Base-by-base conservation (phyloP, 2,113 vertebrate species). In the Bubo scandiacus region DNA sequence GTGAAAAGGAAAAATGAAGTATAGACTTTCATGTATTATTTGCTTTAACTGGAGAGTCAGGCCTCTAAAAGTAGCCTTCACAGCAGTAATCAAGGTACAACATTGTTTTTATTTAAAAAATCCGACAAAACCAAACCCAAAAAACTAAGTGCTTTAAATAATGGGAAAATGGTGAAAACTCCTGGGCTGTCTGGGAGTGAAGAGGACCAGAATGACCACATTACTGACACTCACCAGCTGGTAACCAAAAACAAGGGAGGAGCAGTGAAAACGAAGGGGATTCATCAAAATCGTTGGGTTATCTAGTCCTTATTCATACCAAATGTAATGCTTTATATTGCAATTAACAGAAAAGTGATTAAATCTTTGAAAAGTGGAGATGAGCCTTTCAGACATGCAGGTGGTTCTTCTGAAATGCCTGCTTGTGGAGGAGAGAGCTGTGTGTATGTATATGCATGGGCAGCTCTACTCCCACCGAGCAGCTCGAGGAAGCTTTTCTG, bases 401-500 rank as follows among this genome's bases (percentile, higher is more conserved):
- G 86, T 80, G 88, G 75, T 58, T 90, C 57, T 86, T 83, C 65
- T 52, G 90, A 30, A 92, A 66, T 9, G 34, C 81, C 51, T 62
- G 84, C 36, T 70, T 66, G 65, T 74, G 92, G 49, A 72, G 65
- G 58, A 84, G 86, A 90, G 81, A 45, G 65, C 73, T 25, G 55
- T 5, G 5, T n/a, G 36, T 66, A 20, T 79, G 66, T 63, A 0
- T 54, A 1, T 51, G 71, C 85, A 86, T 30, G 94, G 90, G 26
- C 88, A 87, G 77, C 92, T 82, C 65, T 49, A 5, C 83, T 92
- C 68, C 88, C 72, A 30, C 61, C 62, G 7, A 72, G 68, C 86
- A 73, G 93, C 88, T n/a, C 90, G 19, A 65, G 93, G 88, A 89
- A 93, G 81, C 5, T 21, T 85, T 93, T 81, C 49, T 58, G 67